Conservation (phyloP, 2,797 vertebrate genomes). For the Myoxocephalus aenaeus region DNA sequence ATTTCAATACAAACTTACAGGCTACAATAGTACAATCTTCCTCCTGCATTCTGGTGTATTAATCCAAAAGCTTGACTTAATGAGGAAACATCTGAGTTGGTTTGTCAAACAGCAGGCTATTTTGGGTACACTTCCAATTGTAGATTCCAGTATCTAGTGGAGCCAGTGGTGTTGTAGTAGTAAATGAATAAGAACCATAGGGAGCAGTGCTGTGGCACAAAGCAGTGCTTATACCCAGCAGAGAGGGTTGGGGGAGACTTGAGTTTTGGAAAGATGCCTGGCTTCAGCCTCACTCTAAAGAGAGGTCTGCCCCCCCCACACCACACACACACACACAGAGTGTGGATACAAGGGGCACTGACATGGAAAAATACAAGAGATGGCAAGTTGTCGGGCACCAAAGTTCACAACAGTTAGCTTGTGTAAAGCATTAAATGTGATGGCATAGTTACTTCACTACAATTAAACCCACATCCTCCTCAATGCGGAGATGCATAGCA, state of each 20-base stretch:
- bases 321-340: slow-evolving; percentile 72
- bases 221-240: slow-evolving; percentile 71
- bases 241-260: slow-evolving; percentile 57
- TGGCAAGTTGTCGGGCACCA: slow-evolving; percentile 74
- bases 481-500: background rate
- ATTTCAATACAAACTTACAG: slow-evolving; percentile 35
- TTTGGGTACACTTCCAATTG: slow-evolving; percentile 56
- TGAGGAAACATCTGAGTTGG: slow-evolving; percentile 57
- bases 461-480: slow-evolving; percentile 45
- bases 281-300: slow-evolving; percentile 69
- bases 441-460: slow-evolving; percentile 32
- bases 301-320: slow-evolving; percentile 71
- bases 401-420: slow-evolving; percentile 61
- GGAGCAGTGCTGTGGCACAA: slow-evolving; percentile 70
- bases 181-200: slow-evolving; percentile 69
- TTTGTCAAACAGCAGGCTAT: slow-evolving; percentile 52
- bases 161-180: slow-evolving; percentile 64
- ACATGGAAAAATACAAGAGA: slow-evolving; percentile 81
- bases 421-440: slow-evolving; percentile 50
- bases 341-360: slow-evolving; percentile 72
- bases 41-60: slow-evolving; percentile 37
- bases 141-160: slow-evolving; percentile 55
- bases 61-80: slow-evolving; percentile 47
- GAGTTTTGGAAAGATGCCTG: slow-evolving; percentile 76
- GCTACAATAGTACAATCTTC: slow-evolving; percentile 26